Conservation (phyloP, 2,797 vertebrate genomes). For the Halcyon leucocephala region DNA sequence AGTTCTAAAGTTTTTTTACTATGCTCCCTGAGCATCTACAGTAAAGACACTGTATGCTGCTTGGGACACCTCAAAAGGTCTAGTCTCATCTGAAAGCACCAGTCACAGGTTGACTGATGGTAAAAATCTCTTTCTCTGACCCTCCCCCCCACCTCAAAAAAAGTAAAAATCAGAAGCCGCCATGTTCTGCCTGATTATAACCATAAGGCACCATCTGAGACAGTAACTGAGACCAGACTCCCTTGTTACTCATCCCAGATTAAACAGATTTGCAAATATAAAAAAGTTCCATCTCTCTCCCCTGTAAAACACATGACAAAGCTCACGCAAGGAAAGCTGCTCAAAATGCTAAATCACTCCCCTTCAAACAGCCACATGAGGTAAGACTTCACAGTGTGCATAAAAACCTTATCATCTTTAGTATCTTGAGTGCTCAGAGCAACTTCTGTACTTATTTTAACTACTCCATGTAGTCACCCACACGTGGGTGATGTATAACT, state of each 20-base stretch:
- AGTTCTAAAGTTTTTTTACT: not conserved
- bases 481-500: not conserved
- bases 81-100: not conserved
- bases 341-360: not conserved
- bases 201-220: not conserved
- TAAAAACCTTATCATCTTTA: not conserved
- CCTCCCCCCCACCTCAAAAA: not conserved
- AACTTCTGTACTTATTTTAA: not conserved
- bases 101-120: not conserved
- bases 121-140: not conserved
- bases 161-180: not conserved
- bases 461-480: not conserved
- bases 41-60: not conserved
- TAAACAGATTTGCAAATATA: not conserved
- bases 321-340: not conserved
- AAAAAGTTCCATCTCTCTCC: not conserved
- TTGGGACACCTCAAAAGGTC: not conserved
- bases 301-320: not conserved
- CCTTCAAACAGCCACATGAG: not conserved
- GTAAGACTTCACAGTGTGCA: not conserved
- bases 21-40: not conserved
- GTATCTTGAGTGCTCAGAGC: not conserved
- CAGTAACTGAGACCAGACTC: not conserved
- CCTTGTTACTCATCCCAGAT: not conserved
- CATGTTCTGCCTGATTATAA: not conserved